Percentiles rank a stretch among this genome's conserved stretches.
phyloP scores from a whole-genome alignment of 2,797 vertebrate genomes.

The Pachyuromys duprasi region DNA sequence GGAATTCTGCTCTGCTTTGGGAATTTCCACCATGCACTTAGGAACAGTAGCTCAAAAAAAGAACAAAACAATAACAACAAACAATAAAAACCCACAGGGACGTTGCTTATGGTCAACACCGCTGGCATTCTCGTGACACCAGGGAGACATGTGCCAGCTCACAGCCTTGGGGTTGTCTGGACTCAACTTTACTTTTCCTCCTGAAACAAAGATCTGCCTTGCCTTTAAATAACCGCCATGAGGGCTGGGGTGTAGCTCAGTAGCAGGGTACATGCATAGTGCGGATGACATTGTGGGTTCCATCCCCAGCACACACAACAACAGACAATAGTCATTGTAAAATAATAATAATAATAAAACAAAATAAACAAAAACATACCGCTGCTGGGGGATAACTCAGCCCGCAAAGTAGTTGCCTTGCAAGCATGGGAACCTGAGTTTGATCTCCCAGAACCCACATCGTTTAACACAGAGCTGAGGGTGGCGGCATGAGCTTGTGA shows the following conservation, averaged over 20 bases:
- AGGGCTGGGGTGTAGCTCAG: too few relatives aligned
- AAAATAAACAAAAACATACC: not conserved
- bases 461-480: not conserved
- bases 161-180: not conserved
- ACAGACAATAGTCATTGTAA: not conserved
- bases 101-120: not conserved
- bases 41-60: not conserved
- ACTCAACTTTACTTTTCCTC: not conserved
- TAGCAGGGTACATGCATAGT: not conserved
- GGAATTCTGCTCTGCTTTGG: not conserved
- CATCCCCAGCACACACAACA: not conserved
- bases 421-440: not conserved
- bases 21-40: not conserved
- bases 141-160: not conserved
- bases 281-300: too few relatives aligned
- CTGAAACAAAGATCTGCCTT: conserved; percentile 7
- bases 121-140: not conserved
- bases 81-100: not conserved
- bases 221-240: not conserved
- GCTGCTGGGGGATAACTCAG: not conserved
- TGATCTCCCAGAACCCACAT: not conserved
- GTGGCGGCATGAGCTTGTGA: too few relatives aligned
- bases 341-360: not conserved
- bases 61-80: not conserved
- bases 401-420: not conserved